Conservation (phyloP, 2,888 invertebrate genomes). For the Drosophila conformis region DNA sequence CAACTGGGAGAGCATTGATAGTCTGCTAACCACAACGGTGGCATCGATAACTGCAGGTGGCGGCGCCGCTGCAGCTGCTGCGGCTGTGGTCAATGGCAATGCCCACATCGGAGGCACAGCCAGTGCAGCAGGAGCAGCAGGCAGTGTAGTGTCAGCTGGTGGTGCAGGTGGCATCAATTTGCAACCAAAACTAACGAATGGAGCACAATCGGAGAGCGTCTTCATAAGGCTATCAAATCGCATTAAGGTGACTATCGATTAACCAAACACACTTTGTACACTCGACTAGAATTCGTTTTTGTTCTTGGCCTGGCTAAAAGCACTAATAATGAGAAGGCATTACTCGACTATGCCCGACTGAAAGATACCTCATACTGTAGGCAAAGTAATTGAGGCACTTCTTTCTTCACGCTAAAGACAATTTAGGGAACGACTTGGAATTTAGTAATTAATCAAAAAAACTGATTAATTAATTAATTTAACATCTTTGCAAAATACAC, state of each 20-base stretch:
- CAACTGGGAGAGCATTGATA: constrained; percentile 83
- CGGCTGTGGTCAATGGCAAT: constrained; percentile 71
- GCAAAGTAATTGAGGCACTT: not conserved
- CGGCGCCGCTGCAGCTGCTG: constrained; percentile 58
- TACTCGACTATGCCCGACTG: not conserved
- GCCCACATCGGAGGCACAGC: constrained; percentile 33
- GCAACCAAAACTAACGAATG: constrained; percentile 80
- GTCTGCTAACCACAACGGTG: constrained; percentile 77
- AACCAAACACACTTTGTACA: not conserved
- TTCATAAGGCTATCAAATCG: constrained; percentile 97
- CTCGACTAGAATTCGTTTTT: not conserved
- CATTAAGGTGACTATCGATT: constrained; percentile 90
- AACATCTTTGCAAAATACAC: not conserved
- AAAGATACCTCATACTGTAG: not conserved
- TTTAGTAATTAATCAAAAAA: not conserved
- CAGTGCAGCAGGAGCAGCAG: constrained; percentile 16
- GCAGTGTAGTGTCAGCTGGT: constrained; percentile 4
- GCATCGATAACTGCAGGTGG: constrained; percentile 64
- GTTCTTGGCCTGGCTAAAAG: not conserved
- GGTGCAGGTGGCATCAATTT: constrained; percentile 50
- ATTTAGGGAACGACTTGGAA: not conserved
- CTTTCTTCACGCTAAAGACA: not conserved
- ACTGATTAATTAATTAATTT: not conserved
- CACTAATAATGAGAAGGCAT: not conserved
- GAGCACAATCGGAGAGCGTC: constrained; percentile 95